Conservation (phyloP, 1,140 invertebrate genomes). For the Aleiodes sp. region DNA sequence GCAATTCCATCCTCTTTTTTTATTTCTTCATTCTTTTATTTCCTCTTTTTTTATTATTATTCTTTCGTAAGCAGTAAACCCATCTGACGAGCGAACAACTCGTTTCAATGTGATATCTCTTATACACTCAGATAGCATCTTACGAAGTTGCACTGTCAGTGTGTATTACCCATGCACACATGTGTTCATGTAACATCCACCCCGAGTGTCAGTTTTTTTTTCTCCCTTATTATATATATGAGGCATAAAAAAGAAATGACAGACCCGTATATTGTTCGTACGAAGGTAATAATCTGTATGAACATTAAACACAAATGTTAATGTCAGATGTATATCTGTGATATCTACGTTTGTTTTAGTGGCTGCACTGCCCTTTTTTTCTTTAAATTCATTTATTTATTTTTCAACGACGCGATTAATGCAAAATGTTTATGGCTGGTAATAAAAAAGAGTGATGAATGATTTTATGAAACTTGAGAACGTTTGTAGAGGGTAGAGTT, state of each 20-base stretch:
- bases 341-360: slow-evolving; percentile 18
- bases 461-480: no score
- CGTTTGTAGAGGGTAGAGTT: no score
- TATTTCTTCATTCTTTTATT: background rate
- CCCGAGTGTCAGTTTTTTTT: background rate
- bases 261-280: background rate
- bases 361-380: background rate
- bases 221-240: background rate
- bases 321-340: slow-evolving; percentile 10
- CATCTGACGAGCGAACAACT: slow-evolving; percentile 18
- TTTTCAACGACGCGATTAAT: slow-evolving; percentile 1
- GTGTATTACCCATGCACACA: no score
- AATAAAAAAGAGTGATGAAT: slow-evolving; percentile 1
- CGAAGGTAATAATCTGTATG: slow-evolving; percentile 16
- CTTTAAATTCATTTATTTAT: no score
- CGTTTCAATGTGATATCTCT: slow-evolving; percentile 24
- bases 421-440: slow-evolving; percentile 4
- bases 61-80: slow-evolving; percentile 21
- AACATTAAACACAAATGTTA: slow-evolving; percentile 17
- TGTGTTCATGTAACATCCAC: background rate
- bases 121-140: background rate
- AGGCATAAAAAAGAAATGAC: background rate
- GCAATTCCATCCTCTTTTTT: slow-evolving; percentile 8
- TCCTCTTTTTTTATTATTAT: background rate
- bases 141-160: no score